Percentiles rank a stretch among this genome's conserved stretches.
These are phyloP conservation scores for Eulithis prunata DNA, from an alignment of 2,888 invertebrate genomes.

Conservation along the genomic window DNA sequence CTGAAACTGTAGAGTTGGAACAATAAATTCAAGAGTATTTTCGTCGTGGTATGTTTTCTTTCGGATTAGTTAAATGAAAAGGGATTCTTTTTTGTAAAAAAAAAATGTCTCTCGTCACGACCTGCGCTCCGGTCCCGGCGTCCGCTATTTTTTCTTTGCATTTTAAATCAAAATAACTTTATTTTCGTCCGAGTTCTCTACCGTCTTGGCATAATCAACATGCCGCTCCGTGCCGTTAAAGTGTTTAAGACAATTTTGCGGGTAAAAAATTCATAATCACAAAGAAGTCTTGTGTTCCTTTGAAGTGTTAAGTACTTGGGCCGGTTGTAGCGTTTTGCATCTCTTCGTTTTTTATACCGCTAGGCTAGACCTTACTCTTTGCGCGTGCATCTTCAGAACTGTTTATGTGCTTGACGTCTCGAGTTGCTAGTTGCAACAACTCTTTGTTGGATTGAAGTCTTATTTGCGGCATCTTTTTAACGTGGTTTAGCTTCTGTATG, in stretches of 20 bases:
- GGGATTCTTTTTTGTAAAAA: conserved; percentile 54
- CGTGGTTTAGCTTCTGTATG: background rate
- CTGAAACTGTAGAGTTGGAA: conserved; percentile 47
- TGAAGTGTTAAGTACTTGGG: conserved; percentile 59
- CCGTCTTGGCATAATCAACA: conserved; percentile 77
- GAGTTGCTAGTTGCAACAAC: conserved; percentile 11
- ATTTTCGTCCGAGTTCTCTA: conserved; percentile 72
- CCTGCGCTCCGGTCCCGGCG: conserved; percentile 46
- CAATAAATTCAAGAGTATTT: conserved; percentile 53
- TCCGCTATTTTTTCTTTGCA: conserved; percentile 71
- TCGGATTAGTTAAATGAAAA: conserved; percentile 72
- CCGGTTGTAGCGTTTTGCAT: conserved; percentile 32
- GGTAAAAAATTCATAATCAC: conserved; percentile 63
- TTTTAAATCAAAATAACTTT: conserved; percentile 81
- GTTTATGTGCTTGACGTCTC: conserved; percentile 18
- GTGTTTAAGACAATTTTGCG: conserved; percentile 77
- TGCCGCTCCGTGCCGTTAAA: conserved; percentile 56
- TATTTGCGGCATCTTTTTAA: background rate
- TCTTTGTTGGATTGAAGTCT: conserved; percentile 4
- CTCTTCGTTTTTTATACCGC: conserved; percentile 39
- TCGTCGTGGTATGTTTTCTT: conserved; percentile 54
- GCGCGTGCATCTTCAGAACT: conserved; percentile 26
- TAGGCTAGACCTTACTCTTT: conserved; percentile 26
- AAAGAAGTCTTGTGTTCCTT: conserved; percentile 62
- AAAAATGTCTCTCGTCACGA: conserved; percentile 59